Percentiles rank a stretch among this genome's conserved stretches.
These are phyloP conservation scores for Cavia porcellus DNA, from an alignment of 2,113 vertebrate genomes.

Conservation along the genomic window DNA sequence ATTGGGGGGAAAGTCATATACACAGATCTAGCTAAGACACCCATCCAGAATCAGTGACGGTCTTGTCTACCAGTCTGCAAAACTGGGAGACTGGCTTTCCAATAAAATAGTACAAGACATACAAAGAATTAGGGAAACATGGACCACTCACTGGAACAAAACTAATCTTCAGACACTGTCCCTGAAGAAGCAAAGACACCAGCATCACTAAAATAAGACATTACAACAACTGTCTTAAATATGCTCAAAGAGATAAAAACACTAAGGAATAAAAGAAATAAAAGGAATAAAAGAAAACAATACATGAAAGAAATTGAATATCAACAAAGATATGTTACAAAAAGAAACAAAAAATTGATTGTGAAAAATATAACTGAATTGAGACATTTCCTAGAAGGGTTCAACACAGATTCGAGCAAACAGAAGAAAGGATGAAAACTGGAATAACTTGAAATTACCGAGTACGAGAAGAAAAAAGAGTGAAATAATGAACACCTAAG, in stretches of 20 bases:
- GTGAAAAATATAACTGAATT: neutral
- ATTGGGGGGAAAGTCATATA: neutral
- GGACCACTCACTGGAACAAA: neutral
- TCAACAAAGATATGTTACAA: neutral
- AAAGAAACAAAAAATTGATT: neutral
- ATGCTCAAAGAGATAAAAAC: neutral
- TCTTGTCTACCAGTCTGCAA: neutral
- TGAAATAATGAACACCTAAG: neutral
- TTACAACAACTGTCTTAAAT: neutral
- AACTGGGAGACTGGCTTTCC: neutral
- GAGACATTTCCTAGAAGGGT: neutral
- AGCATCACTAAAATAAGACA: slow-evolving; percentile 39
- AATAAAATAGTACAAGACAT: neutral
- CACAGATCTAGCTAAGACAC: neutral
- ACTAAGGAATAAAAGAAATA: neutral
- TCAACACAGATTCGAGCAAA: neutral
- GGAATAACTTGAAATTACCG: neutral
- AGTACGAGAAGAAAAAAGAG: neutral
- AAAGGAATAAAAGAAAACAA: neutral
- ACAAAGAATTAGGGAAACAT: neutral
- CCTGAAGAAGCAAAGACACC: neutral
- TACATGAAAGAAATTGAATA: neutral
- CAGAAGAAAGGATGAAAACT: neutral
- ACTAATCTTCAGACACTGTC: neutral
- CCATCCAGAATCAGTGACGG: neutral